These are phyloP conservation scores for Aphis craccivora DNA, from an alignment of 1,140 invertebrate species.

Conservation along the genomic window DNA sequence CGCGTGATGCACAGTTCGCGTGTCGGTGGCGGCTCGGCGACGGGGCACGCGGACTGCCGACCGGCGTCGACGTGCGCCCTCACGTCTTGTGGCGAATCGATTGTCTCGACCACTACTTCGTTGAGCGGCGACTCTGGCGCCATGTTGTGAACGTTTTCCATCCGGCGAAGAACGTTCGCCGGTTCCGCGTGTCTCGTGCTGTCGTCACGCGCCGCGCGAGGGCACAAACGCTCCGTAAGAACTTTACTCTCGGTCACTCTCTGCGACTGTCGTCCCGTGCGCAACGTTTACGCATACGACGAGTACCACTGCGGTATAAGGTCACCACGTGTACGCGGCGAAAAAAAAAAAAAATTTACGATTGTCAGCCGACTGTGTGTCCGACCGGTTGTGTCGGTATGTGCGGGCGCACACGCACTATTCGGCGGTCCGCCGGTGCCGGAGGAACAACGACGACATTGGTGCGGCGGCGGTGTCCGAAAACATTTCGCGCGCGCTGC, in stretches of 20 bases:
- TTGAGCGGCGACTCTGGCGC: slow-evolving; percentile 56
- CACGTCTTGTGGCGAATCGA: slow-evolving; percentile 32
- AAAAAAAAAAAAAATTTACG: not conserved
- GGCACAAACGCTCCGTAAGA: not conserved
- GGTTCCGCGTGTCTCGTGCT: not conserved
- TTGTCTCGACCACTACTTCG: slow-evolving; percentile 54
- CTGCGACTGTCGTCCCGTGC: too few species aligned
- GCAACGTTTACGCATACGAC: too few species aligned
- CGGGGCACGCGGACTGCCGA: slow-evolving; percentile 22
- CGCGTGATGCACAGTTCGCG: slow-evolving; percentile 56
- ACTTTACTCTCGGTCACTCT: too few species aligned
- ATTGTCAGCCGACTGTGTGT: not conserved
- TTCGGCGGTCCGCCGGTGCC: slow-evolving; percentile 1
- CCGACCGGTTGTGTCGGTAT: not conserved
- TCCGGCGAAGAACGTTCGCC: not conserved
- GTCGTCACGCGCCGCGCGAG: not conserved
- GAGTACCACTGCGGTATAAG: too few species aligned
- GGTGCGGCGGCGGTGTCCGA: not conserved
- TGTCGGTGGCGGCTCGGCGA: slow-evolving; percentile 29
- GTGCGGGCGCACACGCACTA: not conserved
- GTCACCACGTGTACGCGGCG: not conserved
- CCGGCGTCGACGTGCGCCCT: slow-evolving; percentile 23
- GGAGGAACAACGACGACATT: slow-evolving; percentile 23
- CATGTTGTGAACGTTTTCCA: slow-evolving; percentile 41
- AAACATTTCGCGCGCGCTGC: slow-evolving; percentile 3